Evolutionary conservation across 2,797 vertebrate genomes (phyloP).

Genomic region (Menidia menidia): DNA sequence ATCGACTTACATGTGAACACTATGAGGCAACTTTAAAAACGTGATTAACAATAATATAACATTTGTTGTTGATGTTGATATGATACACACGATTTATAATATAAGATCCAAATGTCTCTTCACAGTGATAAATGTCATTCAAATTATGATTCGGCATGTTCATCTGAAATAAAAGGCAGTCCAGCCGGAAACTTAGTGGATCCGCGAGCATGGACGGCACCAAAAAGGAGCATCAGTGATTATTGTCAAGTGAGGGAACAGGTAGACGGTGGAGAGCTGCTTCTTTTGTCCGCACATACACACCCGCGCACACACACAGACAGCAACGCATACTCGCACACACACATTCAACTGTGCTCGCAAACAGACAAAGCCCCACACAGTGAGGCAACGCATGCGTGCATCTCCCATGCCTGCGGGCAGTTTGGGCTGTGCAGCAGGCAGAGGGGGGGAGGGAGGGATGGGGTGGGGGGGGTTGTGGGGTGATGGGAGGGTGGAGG

Average conservation of each 20-base stretch:
- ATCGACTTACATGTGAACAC: neutral
- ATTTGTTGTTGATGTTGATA: neutral
- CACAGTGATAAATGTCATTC: neutral
- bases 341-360: constrained; percentile 53
- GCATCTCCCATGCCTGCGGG: constrained; percentile 76
- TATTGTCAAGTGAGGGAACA: constrained; percentile 65
- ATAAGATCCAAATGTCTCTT: neutral
- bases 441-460: constrained; percentile 60
- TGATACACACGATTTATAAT: neutral
- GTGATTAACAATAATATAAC: neutral
- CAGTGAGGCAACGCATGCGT: constrained; percentile 79
- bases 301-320: constrained; percentile 20
- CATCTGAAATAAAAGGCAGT: constrained; percentile 31
- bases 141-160: neutral
- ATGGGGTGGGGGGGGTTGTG: constrained; percentile 37
- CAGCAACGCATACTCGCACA: constrained; percentile 51
- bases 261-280: constrained; percentile 49
- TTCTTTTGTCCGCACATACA: constrained; percentile 73
- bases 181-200: constrained; percentile 11
- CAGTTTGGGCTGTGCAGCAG: constrained; percentile 72
- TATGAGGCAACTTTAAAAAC: neutral
- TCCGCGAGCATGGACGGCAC: constrained; percentile 19
- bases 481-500: constrained; percentile 41
- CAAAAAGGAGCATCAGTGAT: constrained; percentile 57
- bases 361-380: constrained; percentile 79